These are phyloP conservation scores for Sphinx pinastri DNA, from an alignment of 2,888 invertebrate genomes.

Conservation along the genomic window DNA sequence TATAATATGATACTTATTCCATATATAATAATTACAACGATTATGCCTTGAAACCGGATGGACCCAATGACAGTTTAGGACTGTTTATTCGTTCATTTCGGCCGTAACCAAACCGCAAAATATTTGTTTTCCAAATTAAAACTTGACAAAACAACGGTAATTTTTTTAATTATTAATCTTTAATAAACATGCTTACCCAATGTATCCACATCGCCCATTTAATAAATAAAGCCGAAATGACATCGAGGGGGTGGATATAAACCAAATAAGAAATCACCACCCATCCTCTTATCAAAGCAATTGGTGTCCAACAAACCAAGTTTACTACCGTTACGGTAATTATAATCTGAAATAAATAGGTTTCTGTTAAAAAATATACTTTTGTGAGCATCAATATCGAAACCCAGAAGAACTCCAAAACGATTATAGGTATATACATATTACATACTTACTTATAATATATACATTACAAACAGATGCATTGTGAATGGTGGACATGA, in stretches of 20 bases:
- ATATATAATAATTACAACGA: too few relatives aligned
- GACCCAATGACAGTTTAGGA: too few relatives aligned
- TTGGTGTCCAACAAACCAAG: constrained; percentile 70
- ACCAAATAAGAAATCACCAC: constrained; percentile 57
- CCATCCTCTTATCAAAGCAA: constrained; percentile 61
- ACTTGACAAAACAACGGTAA: background rate
- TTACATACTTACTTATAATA: too few relatives aligned
- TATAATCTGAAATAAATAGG: constrained; percentile 56
- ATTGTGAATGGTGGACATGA: too few relatives aligned
- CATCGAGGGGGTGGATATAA: constrained; percentile 41
- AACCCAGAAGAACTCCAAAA: too few relatives aligned
- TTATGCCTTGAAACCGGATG: too few relatives aligned
- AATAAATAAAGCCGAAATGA: constrained; percentile 50
- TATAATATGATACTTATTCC: too few relatives aligned
- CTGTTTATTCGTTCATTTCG: too few relatives aligned
- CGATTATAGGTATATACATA: too few relatives aligned
- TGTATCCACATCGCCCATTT: constrained; percentile 63
- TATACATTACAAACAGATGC: too few relatives aligned
- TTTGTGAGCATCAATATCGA: background rate
- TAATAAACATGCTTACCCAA: constrained; percentile 50
- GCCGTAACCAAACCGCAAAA: too few relatives aligned
- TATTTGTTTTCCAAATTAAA: background rate
- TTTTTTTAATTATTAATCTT: background rate
- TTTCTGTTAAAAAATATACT: background rate
- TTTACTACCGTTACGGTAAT: constrained; percentile 56